Evolutionary conservation across 2,888 invertebrate genomes (phyloP), one percentile per base, ranked within the genome.

Genomic region (Criorhina ranunculi): DNA sequence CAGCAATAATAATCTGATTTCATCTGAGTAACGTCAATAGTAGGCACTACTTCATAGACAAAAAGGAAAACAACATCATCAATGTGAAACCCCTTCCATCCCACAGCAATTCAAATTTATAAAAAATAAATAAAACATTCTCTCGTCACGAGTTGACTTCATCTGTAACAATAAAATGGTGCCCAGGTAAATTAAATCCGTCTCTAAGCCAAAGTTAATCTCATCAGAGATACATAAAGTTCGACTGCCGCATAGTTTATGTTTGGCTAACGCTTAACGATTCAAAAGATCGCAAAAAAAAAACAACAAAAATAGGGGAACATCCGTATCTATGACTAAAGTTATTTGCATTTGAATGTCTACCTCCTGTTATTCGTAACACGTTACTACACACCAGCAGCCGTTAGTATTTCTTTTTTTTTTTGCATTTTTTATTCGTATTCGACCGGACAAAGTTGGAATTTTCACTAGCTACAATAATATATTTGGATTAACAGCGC

Each of bases 401-500:
- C 24, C 24, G 24, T 24, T 24, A n/a, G n/a, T 29, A 29, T 9
- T 59, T 42, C 29, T 42, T 7, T 42, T 42, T 42, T 42, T 7
- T 42, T 59, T 42, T 4, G 59, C 29, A 5, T 42, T 42, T 8
- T 7, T 7, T 62, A 44, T 19, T 35, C 44, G 11, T 7, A n/a
- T 9, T 5, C 31, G 17, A 12, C 37, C 24, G 24, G 19, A 31
- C 37, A 60, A 53, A 29, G 53, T 40, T 70, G 62, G 49, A 76
- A 76, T 70, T 69, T 51, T 44, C 12, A 57, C 49, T 35, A 51
- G 29, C 49, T 17, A 29, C 57, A 69, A 64, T 76, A 64, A 76
- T 81, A 81, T 81, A 81, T 81, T 76, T 76, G 69, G 81, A 81
- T 81, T 81, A 81, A 70, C 49, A 64, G 69, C 33, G 76, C 76